Percentiles rank a stretch among this genome's conserved stretches.
Evolutionary conservation across 1,140 invertebrate genomes (phyloP).

Genomic region (Octopus bimaculoides): DNA sequence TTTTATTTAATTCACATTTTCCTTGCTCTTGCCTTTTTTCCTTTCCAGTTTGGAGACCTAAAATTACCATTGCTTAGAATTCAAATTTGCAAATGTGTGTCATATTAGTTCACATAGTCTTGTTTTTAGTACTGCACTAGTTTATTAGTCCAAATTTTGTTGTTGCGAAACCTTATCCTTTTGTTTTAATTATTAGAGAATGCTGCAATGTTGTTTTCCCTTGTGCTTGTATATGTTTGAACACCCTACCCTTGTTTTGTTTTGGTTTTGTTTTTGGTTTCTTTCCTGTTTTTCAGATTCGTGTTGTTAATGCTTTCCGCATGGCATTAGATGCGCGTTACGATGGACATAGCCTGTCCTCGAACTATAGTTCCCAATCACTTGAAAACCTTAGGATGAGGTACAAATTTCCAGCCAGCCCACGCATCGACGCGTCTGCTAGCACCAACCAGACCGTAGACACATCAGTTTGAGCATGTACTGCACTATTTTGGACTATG

Average conservation of each 20-base stretch:
- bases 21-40: neutral
- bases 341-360: slow-evolving; percentile 63
- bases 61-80: too few relatives aligned
- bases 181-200: slow-evolving; percentile 21
- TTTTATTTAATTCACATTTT: neutral
- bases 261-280: slow-evolving; percentile 33
- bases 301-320: slow-evolving; percentile 98
- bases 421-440: neutral
- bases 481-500: neutral
- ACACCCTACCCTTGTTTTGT: slow-evolving; percentile 27
- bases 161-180: slow-evolving; percentile 13
- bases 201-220: slow-evolving; percentile 20
- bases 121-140: neutral
- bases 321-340: slow-evolving; percentile 94
- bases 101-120: too few relatives aligned
- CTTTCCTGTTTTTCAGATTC: slow-evolving; percentile 74
- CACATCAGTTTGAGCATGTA: slow-evolving; percentile 8
- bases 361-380: slow-evolving; percentile 53
- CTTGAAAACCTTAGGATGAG: slow-evolving; percentile 39
- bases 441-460: slow-evolving; percentile 8
- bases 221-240: slow-evolving; percentile 25
- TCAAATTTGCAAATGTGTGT: too few relatives aligned
- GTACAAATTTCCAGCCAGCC: slow-evolving; percentile 22
- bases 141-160: slow-evolving; percentile 18
- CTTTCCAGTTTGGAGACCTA: neutral